These are phyloP conservation scores for Plutella xylostella DNA, from an alignment of 2,888 invertebrate genomes.

Conservation along the genomic window DNA sequence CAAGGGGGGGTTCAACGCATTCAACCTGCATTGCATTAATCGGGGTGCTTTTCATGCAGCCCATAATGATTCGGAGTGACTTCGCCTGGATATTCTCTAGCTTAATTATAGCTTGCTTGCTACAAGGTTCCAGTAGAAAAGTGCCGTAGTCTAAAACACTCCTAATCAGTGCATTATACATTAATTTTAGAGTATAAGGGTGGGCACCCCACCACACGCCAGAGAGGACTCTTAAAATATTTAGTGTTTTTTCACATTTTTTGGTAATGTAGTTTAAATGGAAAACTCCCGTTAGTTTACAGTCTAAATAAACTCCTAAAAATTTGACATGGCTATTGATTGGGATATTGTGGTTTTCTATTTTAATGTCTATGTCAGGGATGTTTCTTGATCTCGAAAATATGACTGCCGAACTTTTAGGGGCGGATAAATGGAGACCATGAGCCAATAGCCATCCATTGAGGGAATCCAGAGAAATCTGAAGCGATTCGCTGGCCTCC, in stretches of 20 bases:
- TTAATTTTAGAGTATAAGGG: neutral
- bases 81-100: neutral
- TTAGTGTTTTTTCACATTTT: neutral
- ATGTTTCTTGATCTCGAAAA: neutral
- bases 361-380: no score
- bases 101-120: neutral
- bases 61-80: slow-evolving; percentile 1
- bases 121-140: slow-evolving; percentile 3
- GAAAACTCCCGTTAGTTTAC: no score
- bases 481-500: neutral
- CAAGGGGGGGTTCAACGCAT: slow-evolving; percentile 1
- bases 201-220: neutral
- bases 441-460: neutral
- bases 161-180: slow-evolving; percentile 1
- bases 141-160: slow-evolving; percentile 1
- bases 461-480: neutral
- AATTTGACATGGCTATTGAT: no score
- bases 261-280: no score
- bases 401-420: neutral
- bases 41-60: slow-evolving; percentile 2
- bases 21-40: slow-evolving; percentile 3
- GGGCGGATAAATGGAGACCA: neutral
- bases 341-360: no score
- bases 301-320: no score
- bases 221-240: neutral